Evolutionary conservation across 2,888 invertebrate species (phyloP).

Genomic region (Parochlus steinenii): DNA sequence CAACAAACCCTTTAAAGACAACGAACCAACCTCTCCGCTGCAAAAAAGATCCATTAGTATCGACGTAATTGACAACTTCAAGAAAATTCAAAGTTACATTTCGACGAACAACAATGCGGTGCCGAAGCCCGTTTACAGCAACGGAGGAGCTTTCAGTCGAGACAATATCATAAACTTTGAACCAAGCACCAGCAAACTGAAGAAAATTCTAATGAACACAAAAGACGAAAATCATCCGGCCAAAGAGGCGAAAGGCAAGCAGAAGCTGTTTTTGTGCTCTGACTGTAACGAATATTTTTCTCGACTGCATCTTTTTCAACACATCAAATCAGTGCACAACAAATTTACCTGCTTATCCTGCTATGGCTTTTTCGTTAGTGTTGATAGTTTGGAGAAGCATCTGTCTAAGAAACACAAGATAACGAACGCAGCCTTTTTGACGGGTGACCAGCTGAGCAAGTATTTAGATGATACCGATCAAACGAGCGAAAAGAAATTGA

Average conservation of each 20-base stretch:
- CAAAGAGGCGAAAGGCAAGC: conserved; percentile 25
- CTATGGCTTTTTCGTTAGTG: conserved; percentile 63
- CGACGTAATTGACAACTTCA: too few species aligned
- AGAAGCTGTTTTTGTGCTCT: conserved; percentile 65
- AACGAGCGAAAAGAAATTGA: background rate
- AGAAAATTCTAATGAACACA: conserved; percentile 9
- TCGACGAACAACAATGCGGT: too few species aligned
- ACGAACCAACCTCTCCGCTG: too few species aligned
- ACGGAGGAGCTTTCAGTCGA: too few species aligned
- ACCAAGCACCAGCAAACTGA: conserved; percentile 9
- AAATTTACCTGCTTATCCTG: conserved; percentile 71
- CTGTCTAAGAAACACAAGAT: conserved; percentile 55
- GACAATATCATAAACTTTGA: too few species aligned
- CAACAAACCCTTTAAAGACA: too few species aligned
- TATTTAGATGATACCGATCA: background rate
- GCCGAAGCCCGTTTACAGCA: too few species aligned
- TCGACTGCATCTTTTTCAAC: conserved; percentile 71
- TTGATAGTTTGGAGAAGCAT: conserved; percentile 63
- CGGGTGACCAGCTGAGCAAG: conserved; percentile 1
- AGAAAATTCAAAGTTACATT: too few species aligned
- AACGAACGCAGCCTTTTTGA: conserved; percentile 4
- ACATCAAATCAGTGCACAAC: conserved; percentile 68
- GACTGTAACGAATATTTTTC: conserved; percentile 72
- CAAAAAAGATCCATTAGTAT: too few species aligned
- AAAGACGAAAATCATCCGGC: too few species aligned